These are phyloP conservation scores for Zophobas atratus DNA, from an alignment of 1,140 invertebrate genomes.

Conservation along the genomic window DNA sequence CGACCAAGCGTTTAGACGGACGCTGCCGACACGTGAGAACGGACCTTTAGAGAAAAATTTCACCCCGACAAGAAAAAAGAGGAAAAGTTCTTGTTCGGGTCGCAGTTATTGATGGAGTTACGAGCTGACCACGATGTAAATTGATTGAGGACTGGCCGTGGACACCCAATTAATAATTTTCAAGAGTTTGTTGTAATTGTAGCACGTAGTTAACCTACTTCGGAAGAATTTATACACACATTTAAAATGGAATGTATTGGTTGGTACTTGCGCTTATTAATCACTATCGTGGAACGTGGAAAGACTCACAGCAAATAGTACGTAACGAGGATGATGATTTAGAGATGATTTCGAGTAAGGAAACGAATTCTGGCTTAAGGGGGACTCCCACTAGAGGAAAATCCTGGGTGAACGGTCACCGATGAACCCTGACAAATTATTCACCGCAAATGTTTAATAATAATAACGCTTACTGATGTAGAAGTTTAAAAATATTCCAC, in stretches of 20 bases:
- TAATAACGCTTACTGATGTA: no score
- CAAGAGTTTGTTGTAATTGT: neutral
- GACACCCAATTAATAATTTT: conserved; percentile 4
- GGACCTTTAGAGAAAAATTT: conserved; percentile 19
- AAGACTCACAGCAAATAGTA: no score
- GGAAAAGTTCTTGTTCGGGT: neutral
- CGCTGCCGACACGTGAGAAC: conserved; percentile 32
- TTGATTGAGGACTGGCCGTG: neutral
- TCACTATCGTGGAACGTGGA: no score
- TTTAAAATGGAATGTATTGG: neutral
- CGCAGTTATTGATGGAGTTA: conserved; percentile 2
- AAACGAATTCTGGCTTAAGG: no score
- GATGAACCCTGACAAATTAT: no score
- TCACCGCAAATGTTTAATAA: no score
- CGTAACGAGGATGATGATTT: no score
- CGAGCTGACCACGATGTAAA: neutral
- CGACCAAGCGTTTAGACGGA: neutral
- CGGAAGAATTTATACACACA: neutral
- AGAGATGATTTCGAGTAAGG: no score
- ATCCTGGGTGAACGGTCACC: no score
- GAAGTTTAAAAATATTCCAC: no score
- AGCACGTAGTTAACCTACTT: neutral
- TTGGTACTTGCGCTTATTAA: no score
- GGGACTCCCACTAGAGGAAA: no score
- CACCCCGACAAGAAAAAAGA: conserved; percentile 6